Percentiles rank a stretch among this genome's conserved stretches.
Evolutionary conservation across 2,888 invertebrate genomes (phyloP).

Genomic region (Neria commutata): DNA sequence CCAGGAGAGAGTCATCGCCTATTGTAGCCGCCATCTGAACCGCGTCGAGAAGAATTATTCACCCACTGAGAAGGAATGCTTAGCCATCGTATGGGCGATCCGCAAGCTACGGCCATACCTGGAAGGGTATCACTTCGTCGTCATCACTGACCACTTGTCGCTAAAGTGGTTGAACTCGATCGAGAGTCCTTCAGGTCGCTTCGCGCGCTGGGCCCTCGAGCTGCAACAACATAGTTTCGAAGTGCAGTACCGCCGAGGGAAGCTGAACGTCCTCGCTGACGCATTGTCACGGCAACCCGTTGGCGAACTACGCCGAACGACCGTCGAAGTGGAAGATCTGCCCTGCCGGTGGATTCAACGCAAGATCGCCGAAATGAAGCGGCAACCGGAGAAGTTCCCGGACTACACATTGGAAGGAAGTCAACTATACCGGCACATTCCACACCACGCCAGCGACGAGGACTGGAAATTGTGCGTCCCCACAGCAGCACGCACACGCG

Average conservation of each 20-base stretch:
- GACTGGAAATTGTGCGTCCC: no score
- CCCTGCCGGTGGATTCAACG: no score
- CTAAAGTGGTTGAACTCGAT: not conserved
- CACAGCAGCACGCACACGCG: no score
- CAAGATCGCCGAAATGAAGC: no score
- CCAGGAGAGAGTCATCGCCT: not conserved
- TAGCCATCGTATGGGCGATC: not conserved
- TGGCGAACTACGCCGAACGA: no score
- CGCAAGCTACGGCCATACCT: not conserved
- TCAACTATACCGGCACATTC: no score
- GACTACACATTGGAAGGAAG: no score
- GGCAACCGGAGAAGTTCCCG: no score
- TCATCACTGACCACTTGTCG: not conserved
- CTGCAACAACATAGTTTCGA: not conserved
- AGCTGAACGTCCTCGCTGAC: not conserved
- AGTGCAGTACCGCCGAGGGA: not conserved
- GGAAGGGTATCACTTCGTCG: not conserved
- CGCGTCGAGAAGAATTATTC: not conserved
- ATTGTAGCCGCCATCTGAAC: not conserved
- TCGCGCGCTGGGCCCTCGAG: not conserved
- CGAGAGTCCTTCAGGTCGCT: not conserved
- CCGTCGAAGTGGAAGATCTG: no score
- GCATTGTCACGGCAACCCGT: no score
- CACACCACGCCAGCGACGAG: no score
- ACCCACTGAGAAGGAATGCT: not conserved